phyloP scores from a whole-genome alignment of 2,797 vertebrate genomes.

The Xiphorhynchus erythropygius region DNA sequence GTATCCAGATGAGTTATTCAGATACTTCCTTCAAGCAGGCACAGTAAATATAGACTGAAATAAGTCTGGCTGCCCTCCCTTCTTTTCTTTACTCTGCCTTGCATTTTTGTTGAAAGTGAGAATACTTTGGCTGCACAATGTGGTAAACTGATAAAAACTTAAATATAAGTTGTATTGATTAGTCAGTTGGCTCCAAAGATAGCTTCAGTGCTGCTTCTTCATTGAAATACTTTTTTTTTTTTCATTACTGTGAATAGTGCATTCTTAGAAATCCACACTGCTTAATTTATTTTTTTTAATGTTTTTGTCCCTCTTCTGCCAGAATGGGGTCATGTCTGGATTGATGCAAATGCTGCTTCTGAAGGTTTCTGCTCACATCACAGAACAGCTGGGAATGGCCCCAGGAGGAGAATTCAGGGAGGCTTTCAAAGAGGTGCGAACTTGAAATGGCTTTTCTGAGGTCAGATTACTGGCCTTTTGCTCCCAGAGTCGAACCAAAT shows the following conservation, averaged over 20 bases:
- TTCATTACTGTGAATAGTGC: neutral
- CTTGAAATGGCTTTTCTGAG: neutral
- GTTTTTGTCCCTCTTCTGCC: neutral
- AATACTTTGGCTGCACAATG: neutral
- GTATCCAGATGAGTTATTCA: neutral
- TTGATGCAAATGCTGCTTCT: slow-evolving; percentile 98
- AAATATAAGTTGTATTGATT: neutral
- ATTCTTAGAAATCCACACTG: neutral
- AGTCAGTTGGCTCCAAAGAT: neutral
- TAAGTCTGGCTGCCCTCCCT: neutral
- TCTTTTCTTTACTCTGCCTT: neutral
- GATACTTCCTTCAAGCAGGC: neutral
- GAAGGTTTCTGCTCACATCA: slow-evolving; percentile 98
- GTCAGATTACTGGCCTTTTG: neutral
- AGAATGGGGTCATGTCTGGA: slow-evolving; percentile 98
- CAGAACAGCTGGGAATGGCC: slow-evolving; percentile 97
- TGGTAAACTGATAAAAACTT: neutral
- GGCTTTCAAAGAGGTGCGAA: slow-evolving; percentile 93
- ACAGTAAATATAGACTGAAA: neutral
- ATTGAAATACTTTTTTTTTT: neutral
- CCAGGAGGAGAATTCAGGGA: slow-evolving; percentile 97
- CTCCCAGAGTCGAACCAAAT: neutral
- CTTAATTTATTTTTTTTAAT: neutral
- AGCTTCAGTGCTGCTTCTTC: neutral
- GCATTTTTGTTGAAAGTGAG: neutral